Evolutionary conservation across 64 coral and sea anemone species (phyloP).

Genomic region (Actinia equina): DNA sequence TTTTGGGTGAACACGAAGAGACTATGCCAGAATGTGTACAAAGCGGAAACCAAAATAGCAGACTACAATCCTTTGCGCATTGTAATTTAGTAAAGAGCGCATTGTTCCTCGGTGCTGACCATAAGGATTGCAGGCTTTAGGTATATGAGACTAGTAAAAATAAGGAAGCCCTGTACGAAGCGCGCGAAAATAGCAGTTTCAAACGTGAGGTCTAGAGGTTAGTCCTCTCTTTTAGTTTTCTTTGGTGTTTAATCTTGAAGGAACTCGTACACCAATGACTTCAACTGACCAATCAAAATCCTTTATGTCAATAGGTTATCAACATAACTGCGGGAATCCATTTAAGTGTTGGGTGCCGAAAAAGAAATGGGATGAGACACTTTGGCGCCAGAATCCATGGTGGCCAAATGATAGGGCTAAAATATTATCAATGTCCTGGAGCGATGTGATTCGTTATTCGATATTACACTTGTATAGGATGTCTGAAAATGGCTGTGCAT

Average conservation of each 20-base stretch:
- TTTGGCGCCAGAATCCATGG: neutral
- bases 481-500: neutral
- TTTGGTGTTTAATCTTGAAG: neutral
- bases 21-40: neutral
- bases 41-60: neutral
- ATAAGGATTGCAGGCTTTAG: neutral
- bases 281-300: neutral
- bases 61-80: neutral
- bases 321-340: neutral
- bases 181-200: neutral
- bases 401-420: neutral
- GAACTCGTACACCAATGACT: neutral
- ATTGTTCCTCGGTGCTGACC: no score
- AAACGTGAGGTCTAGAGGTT: neutral
- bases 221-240: neutral
- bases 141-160: neutral
- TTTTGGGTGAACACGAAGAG: no score
- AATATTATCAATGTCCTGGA: neutral
- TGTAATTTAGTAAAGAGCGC: neutral
- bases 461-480: neutral
- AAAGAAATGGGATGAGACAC: neutral
- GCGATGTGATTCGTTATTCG: neutral
- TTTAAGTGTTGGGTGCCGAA: neutral
- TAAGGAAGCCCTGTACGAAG: neutral
- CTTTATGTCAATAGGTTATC: constrained; percentile 7